A percentile compares a stretch with the other conserved stretches of the same genome.
Evolutionary conservation across 2,113 vertebrate genomes (phyloP).

Genomic region (Smithornis capensis): DNA sequence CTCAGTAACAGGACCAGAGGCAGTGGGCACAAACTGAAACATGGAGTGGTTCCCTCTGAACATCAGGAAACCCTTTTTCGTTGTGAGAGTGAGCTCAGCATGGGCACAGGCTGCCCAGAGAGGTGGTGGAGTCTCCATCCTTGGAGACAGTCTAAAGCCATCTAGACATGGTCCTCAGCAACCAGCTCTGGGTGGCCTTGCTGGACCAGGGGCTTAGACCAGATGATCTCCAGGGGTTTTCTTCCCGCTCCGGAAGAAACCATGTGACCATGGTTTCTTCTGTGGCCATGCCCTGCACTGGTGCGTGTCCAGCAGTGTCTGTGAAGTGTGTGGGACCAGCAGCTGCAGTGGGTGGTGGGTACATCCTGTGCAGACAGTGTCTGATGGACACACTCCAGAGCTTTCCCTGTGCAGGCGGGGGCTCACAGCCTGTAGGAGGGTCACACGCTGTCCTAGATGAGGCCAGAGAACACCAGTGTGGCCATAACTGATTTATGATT

Average conservation of each 20-base stretch:
- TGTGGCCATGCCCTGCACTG: accelerated
- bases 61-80: not conserved
- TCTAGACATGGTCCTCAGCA: not conserved
- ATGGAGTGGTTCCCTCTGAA: not conserved
- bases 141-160: not conserved
- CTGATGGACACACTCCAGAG: not conserved
- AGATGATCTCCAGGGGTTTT: not conserved
- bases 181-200: not conserved
- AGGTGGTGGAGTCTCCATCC: not conserved
- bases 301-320: accelerated
- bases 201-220: not conserved
- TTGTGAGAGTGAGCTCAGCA: not conserved
- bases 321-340: not conserved
- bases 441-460: not conserved
- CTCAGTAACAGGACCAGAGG: not conserved
- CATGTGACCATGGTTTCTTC: too few relatives aligned
- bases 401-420: not conserved
- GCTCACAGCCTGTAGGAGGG: not conserved
- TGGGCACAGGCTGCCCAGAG: not conserved
- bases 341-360: not conserved
- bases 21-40: not conserved
- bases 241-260: not conserved
- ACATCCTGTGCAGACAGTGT: not conserved
- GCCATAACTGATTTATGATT: not conserved
- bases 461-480: not conserved